A percentile compares a stretch with the other conserved stretches of the same genome.
Evolutionary conservation across 2,113 vertebrate genomes (phyloP).

Genomic region (Axis porcinus): DNA sequence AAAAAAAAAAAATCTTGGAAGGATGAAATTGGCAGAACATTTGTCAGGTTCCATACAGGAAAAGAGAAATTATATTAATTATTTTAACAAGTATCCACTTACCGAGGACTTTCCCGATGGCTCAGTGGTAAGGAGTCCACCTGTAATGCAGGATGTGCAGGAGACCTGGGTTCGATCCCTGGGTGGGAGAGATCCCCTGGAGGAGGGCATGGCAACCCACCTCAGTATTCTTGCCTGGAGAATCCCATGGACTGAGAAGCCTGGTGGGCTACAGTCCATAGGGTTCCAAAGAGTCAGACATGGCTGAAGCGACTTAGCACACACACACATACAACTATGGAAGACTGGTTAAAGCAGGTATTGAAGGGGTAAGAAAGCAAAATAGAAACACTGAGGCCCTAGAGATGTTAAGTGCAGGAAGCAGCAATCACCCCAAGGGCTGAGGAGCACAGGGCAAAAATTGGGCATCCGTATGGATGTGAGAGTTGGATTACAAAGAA

Average conservation of each 20-base stretch:
- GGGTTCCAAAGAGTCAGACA: neutral
- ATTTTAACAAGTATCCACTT: neutral
- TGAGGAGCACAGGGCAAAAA: neutral
- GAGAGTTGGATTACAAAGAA: neutral
- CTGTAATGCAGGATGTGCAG: neutral
- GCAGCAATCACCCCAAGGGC: neutral
- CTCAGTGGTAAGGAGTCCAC: neutral
- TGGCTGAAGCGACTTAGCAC: neutral
- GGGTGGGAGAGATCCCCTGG: neutral
- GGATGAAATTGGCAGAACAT: neutral
- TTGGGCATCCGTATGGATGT: neutral
- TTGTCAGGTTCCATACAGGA: neutral
- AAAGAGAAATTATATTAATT: neutral
- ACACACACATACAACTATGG: neutral
- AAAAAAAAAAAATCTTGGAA: neutral
- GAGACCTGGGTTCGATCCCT: neutral
- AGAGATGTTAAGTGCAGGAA: neutral
- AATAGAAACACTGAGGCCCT: neutral
- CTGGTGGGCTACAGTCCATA: accelerated
- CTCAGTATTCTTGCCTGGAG: neutral
- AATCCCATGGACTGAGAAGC: neutral
- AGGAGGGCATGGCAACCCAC: neutral
- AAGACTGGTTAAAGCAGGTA: neutral
- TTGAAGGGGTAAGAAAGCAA: neutral
- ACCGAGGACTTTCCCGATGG: neutral